A percentile compares a stretch with the other conserved stretches of the same genome.
Conservation (phyloP, 2,797 vertebrate species). For the Otolemur crassicaudatus region DNA sequence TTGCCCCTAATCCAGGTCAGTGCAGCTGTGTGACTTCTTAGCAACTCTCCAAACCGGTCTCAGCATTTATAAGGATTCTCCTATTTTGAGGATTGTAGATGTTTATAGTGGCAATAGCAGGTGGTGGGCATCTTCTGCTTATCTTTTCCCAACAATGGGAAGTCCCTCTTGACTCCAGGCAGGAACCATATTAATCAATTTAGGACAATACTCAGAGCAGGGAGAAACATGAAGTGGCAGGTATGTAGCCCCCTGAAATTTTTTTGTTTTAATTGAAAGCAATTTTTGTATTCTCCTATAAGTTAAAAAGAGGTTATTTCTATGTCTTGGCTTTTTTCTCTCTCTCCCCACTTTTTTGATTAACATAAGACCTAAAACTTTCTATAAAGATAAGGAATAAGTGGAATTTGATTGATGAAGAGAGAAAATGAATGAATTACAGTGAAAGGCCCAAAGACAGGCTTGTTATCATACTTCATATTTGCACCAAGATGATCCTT, state of each 20-base stretch:
- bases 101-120: neutral
- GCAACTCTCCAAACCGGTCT: neutral
- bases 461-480: constrained; percentile 40
- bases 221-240: neutral
- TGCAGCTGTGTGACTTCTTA: neutral
- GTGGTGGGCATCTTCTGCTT: neutral
- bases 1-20: neutral
- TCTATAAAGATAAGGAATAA: neutral
- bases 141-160: neutral
- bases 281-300: neutral
- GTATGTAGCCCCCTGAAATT: too few species aligned
- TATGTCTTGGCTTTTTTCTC: neutral
- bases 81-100: neutral
- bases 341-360: neutral
- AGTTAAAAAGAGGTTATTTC: neutral
- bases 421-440: neutral
- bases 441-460: neutral
- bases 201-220: neutral
- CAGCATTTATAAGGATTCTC: neutral
- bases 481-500: constrained; percentile 15
- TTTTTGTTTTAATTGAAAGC: neutral
- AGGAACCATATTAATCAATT: neutral
- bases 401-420: neutral
- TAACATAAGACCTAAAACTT: constrained; percentile 27
- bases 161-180: neutral